A percentile compares a stretch with the other conserved stretches of the same genome.
Evolutionary conservation across 2,888 invertebrate species (phyloP).

Genomic region (Drosophila sordidapex): DNA sequence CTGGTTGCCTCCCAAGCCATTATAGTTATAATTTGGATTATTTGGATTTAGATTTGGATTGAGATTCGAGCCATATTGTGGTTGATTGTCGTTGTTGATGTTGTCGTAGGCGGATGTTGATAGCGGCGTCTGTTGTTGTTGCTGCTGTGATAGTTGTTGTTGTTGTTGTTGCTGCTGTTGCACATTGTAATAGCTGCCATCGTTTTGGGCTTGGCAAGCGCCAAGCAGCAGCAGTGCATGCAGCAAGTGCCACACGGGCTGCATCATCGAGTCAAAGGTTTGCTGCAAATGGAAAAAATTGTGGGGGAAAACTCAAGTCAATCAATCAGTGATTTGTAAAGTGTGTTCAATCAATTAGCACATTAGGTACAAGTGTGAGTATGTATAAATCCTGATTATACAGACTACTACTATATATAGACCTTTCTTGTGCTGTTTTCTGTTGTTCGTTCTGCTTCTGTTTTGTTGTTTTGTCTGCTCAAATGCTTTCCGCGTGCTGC

Average conservation of each 20-base stretch:
- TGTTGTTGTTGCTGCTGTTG: slow-evolving; percentile 42
- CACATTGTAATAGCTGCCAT: slow-evolving; percentile 58
- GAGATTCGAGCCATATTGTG: slow-evolving; percentile 40
- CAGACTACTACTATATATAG: slow-evolving; percentile 37
- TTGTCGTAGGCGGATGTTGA: slow-evolving; percentile 47
- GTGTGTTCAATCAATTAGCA: slow-evolving; percentile 47
- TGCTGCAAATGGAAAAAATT: slow-evolving; percentile 24
- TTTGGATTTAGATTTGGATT: slow-evolving; percentile 49
- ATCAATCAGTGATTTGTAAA: slow-evolving; percentile 57
- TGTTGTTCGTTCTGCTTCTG: slow-evolving; percentile 8
- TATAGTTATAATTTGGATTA: slow-evolving; percentile 64
- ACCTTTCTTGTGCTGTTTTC: slow-evolving; percentile 2
- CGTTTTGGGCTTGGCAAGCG: slow-evolving; percentile 52
- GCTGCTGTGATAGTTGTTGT: slow-evolving; percentile 35
- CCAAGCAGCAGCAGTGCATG: slow-evolving; percentile 60
- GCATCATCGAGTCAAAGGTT: slow-evolving; percentile 45
- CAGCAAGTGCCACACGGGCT: slow-evolving; percentile 65
- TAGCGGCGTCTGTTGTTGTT: slow-evolving; percentile 34
- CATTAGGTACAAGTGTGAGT: not conserved
- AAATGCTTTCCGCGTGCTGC: slow-evolving; percentile 70
- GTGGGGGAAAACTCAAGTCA: slow-evolving; percentile 25
- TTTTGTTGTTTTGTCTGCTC: slow-evolving; percentile 24
- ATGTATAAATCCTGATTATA: slow-evolving; percentile 9
- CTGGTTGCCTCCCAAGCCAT: slow-evolving; percentile 64
- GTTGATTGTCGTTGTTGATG: slow-evolving; percentile 35